Evolutionary conservation across 1,140 invertebrate species (phyloP), one percentile per base, ranked within the genome.

Genomic region (Aphelinus certus): DNA sequence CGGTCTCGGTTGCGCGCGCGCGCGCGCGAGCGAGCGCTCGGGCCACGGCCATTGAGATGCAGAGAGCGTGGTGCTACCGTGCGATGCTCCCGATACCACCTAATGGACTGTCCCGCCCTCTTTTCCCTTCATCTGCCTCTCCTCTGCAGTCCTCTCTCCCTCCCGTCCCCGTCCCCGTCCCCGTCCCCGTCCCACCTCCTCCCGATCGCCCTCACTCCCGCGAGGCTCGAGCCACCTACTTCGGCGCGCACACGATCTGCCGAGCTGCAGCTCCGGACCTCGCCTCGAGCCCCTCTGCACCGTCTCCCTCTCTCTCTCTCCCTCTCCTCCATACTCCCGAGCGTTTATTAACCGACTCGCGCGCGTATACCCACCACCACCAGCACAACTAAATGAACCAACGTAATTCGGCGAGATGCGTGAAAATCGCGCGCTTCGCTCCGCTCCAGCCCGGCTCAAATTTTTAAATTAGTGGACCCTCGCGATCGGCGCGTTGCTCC

Each of bases 41-140:
- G 58, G 49, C 49, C 75, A 77, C 76, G 68, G 77, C 82, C 85
- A 87, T 88, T 87, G 87, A 88, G 85, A 88, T 88, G 87, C 86
- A 87, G 86, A 86, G 83, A 88, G 80, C 84, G 84, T 87, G 86
- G 84, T 87, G 87, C 87, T 88, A 87, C 87, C 85, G 87, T 87
- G 86, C 86, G 86, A 88, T 88, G 86, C 81, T 86, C 84, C 85
- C 83, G 87, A 88, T 88, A 88, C 82, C 85, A 86, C 86, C 85
- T 88, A 87, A 87, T 86, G 87, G 87, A 85, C 85, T 83, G 84
- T 82, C 82, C 83, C 81, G 79, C 83, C 80, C 76, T 80, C 80
- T 76, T 78, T 80, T 73, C 78, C 77, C 80, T 81, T 81, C 81
- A 72, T 70, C 80, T 76, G 78, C 71, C 74, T 76, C 63, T 72